Percentiles rank a stretch among this genome's conserved stretches.
Conservation (phyloP, 1,140 invertebrate species). For the Meloidogyne floridensis region DNA sequence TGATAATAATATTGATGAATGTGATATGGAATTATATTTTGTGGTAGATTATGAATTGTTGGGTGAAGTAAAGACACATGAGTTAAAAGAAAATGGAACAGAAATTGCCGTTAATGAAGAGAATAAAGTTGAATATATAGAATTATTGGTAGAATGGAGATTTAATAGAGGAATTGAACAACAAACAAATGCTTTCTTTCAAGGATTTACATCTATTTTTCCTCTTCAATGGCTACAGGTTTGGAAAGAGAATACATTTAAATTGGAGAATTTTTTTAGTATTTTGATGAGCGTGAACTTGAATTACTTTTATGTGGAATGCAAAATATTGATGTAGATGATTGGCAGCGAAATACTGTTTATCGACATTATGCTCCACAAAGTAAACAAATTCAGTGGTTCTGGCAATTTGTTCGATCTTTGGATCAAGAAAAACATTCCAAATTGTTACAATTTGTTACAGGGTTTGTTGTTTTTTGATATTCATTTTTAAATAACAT, state of each 20-base stretch:
- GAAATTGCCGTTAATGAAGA: constrained; percentile 82
- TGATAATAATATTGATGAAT: constrained; percentile 65
- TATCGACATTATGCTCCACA: constrained; percentile 85
- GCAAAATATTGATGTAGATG: constrained; percentile 98
- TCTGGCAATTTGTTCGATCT: constrained; percentile 82
- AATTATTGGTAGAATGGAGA: constrained; percentile 89
- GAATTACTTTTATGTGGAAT: constrained; percentile 92
- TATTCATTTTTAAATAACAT: background rate
- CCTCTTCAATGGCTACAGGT: constrained; percentile 87
- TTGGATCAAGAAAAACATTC: constrained; percentile 91
- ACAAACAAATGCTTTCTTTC: constrained; percentile 83
- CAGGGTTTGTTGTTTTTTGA: constrained; percentile 71
- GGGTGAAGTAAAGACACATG: constrained; percentile 82
- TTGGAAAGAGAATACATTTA: background rate
- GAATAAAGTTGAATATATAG: constrained; percentile 95
- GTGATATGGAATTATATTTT: constrained; percentile 90
- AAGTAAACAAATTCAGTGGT: constrained; percentile 82
- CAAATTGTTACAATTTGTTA: constrained; percentile 89
- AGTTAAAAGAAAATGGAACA: constrained; percentile 80
- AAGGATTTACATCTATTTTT: constrained; percentile 87
- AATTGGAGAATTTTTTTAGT: constrained; percentile 66
- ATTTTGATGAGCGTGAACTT: constrained; percentile 92
- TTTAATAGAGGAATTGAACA: constrained; percentile 92
- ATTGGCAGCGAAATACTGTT: constrained; percentile 78
- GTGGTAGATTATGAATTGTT: constrained; percentile 96